These are phyloP conservation scores for Tadarida brasiliensis DNA, from an alignment of 2,797 vertebrate species.

Conservation along the genomic window DNA sequence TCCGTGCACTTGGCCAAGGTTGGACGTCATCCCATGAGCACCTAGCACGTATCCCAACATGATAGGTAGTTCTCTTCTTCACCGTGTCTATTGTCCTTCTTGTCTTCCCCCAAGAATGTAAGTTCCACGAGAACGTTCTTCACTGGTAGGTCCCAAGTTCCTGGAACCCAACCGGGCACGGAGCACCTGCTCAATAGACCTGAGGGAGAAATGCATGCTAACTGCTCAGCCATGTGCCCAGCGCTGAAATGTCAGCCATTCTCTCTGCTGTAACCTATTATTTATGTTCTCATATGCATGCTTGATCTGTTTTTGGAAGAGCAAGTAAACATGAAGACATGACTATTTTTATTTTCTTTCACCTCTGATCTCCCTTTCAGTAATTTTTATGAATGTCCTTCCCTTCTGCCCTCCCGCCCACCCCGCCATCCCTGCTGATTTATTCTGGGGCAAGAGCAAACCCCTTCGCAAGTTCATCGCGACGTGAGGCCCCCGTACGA, in stretches of 20 bases:
- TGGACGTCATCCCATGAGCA: background rate
- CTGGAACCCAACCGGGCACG: background rate
- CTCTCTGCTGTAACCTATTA: background rate
- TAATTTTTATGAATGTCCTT: background rate
- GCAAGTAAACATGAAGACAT: background rate
- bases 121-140: background rate
- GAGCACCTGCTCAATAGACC: background rate
- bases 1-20: fast-evolving
- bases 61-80: background rate
- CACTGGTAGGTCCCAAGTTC: background rate
- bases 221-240: background rate
- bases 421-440: too few relatives aligned
- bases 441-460: background rate
- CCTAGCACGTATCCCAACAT: fast-evolving
- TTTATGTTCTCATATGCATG: background rate
- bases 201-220: background rate
- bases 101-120: background rate
- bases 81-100: background rate
- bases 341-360: background rate
- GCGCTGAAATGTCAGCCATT: background rate
- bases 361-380: background rate
- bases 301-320: background rate
- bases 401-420: background rate
- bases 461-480: background rate
- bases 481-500: fast-evolving